Base-by-base conservation (phyloP, 2,113 vertebrate genomes). In the Lepisosteus oculatus region DNA sequence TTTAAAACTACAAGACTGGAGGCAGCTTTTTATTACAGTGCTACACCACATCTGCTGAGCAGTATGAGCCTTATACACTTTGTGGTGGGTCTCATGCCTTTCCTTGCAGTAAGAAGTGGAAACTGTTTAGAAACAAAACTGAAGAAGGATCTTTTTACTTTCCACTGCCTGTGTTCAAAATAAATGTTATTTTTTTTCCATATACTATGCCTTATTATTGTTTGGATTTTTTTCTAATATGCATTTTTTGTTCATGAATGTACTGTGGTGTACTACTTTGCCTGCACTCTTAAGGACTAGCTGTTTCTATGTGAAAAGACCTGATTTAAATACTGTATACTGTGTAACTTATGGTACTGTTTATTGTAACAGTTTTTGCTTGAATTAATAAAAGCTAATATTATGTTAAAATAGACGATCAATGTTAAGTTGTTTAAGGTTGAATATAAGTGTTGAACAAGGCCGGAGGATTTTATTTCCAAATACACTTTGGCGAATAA, bases 291-390 rank as follows among this genome's bases (percentile, higher is more conserved):
- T 91, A 89, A 94, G 86, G 90, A 85, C 95, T 90, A 88, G 89
- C 83, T 92, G 93, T 92, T 94, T 94, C 88, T 92, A 91, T 92
- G 96, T 98, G 89, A 88, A 86, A 90, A 89, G 87, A 87, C 83
- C 83, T 84, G 88, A 92, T 90, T 92, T 91, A 89, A 94, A 79
- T 80, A 86, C 80, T 86, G 87, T 93, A 94, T 87, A 90, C 85
- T 83, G 87, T 96, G 94, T 98, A 96, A 97, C 89, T 95, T 97
- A 96, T 96, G 92, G 95, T 95, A 95, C 95, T 96, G 94, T 96
- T 97, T 89, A 87, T 90, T 94, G 91, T 95, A 95, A 96, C 94
- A 95, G 93, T 96, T 95, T 29, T 29, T 92, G 90, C 90, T 89
- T 90, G 94, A 92, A 95, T 97, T 94, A 98, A 98, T 98, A 98